A percentile compares a stretch with the other conserved stretches of the same genome.
phyloP scores from a whole-genome alignment of 1,140 invertebrate genomes.

The Eumeta japonica region DNA sequence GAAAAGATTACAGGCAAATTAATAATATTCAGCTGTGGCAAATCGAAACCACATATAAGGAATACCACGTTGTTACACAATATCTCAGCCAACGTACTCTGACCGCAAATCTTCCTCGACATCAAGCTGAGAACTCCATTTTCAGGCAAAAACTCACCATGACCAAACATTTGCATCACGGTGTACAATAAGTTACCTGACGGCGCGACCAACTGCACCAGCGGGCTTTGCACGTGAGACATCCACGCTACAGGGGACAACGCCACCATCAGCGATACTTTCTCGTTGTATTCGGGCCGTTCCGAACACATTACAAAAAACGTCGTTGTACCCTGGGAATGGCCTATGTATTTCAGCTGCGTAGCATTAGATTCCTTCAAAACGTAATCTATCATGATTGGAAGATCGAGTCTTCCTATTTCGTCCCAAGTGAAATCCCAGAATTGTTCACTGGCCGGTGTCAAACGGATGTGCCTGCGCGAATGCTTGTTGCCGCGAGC shows the following conservation, averaged over 20 bases:
- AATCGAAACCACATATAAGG: conserved; percentile 21
- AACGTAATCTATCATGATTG: conserved; percentile 57
- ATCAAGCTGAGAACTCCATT: conserved; percentile 13
- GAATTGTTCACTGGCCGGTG: conserved; percentile 57
- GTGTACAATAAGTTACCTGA: conserved; percentile 13
- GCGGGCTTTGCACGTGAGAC: conserved; percentile 51
- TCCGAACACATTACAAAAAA: conserved; percentile 63
- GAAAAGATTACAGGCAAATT: conserved; percentile 71
- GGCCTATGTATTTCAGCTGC: conserved; percentile 62
- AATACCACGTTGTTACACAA: conserved; percentile 22
- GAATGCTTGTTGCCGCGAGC: conserved; percentile 67
- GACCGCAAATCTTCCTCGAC: conserved; percentile 18
- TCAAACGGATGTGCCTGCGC: conserved; percentile 49
- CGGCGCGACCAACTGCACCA: conserved; percentile 35
- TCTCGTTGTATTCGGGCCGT: conserved; percentile 63
- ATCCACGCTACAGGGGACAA: conserved; percentile 67
- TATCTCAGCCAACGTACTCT: conserved; percentile 16
- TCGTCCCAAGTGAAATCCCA: conserved; percentile 66
- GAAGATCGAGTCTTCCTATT: conserved; percentile 57
- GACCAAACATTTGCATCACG: conserved; percentile 14
- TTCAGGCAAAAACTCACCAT: conserved; percentile 26
- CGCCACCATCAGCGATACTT: conserved; percentile 62
- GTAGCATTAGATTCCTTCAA: conserved; percentile 38
- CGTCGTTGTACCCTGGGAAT: conserved; percentile 68
- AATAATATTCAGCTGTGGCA: conserved; percentile 42